These are phyloP conservation scores for Epirrhoe alternata DNA, from an alignment of 2,888 invertebrate genomes.

Conservation along the genomic window DNA sequence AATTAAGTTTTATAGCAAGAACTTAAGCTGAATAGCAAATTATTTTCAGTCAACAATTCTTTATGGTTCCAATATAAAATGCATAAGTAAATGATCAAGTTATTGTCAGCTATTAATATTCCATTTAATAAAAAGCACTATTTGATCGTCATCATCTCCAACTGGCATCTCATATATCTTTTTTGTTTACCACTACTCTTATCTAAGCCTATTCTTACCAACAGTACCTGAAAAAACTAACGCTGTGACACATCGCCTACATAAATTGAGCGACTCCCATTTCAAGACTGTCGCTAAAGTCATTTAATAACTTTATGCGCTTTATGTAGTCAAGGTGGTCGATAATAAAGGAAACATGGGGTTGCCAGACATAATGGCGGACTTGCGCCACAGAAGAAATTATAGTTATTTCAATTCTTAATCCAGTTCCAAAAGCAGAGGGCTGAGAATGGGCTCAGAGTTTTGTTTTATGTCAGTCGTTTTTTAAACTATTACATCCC, in stretches of 20 bases:
- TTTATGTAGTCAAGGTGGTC: conserved; percentile 43
- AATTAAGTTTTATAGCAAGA: too few relatives aligned
- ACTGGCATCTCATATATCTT: background rate
- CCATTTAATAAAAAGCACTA: too few relatives aligned
- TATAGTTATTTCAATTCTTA: background rate
- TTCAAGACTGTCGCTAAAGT: conserved; percentile 44
- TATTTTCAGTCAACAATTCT: too few relatives aligned
- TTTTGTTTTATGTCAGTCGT: background rate
- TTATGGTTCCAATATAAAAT: too few relatives aligned
- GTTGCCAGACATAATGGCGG: conserved; percentile 48
- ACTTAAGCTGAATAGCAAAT: too few relatives aligned
- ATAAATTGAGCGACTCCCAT: conserved; percentile 42
- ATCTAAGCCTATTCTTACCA: background rate
- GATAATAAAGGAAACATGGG: conserved; percentile 46
- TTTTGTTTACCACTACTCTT: background rate
- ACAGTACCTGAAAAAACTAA: conserved; percentile 27
- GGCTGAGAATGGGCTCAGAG: background rate
- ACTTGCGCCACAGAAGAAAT: conserved; percentile 25
- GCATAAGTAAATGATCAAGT: too few relatives aligned
- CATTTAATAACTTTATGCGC: conserved; percentile 44
- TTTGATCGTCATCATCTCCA: background rate
- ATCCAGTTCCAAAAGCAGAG: background rate
- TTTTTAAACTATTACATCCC: background rate
- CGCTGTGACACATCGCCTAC: conserved; percentile 29
- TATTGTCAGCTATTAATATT: too few relatives aligned